Evolutionary conservation across 2,888 invertebrate species (phyloP).

Genomic region (Eupelmus urozonus): DNA sequence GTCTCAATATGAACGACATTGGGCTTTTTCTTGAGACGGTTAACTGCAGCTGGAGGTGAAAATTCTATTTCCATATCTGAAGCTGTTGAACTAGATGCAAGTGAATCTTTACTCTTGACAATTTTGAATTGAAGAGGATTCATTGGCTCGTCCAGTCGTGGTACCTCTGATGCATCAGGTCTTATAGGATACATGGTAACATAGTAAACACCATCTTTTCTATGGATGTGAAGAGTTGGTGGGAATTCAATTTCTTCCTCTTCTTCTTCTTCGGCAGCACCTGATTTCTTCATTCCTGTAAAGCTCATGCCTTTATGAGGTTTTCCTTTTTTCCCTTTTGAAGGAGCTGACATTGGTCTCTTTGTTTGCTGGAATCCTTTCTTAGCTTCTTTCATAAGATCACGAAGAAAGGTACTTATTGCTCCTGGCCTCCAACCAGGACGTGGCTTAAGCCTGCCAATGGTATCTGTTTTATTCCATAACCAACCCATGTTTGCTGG

Average conservation of each 20-base stretch:
- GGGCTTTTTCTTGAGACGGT: conserved; percentile 70
- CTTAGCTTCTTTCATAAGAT: conserved; percentile 64
- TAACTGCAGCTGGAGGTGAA: conserved; percentile 74
- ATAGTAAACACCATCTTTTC: conserved; percentile 74
- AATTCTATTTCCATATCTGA: conserved; percentile 77
- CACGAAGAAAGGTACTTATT: conserved; percentile 64
- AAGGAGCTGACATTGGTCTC: conserved; percentile 58
- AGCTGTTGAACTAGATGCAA: conserved; percentile 70
- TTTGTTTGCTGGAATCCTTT: conserved; percentile 56
- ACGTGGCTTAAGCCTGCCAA: conserved; percentile 61
- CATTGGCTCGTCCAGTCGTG: conserved; percentile 67
- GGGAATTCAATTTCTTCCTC: conserved; percentile 67
- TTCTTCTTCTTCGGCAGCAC: conserved; percentile 54
- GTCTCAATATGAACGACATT: conserved; percentile 73
- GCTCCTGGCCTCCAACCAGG: conserved; percentile 74
- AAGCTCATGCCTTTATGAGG: conserved; percentile 56
- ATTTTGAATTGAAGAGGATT: conserved; percentile 76
- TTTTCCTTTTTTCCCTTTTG: conserved; percentile 44
- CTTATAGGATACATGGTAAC: conserved; percentile 76
- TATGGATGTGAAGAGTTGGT: conserved; percentile 73
- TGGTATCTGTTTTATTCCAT: conserved; percentile 67
- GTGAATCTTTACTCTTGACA: conserved; percentile 70
- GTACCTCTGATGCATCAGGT: conserved; percentile 65
- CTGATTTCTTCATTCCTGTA: conserved; percentile 60
- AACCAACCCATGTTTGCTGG: conserved; percentile 75